These are phyloP conservation scores for Corvus cornix DNA, from an alignment of 2,113 vertebrate genomes.

Conservation along the genomic window DNA sequence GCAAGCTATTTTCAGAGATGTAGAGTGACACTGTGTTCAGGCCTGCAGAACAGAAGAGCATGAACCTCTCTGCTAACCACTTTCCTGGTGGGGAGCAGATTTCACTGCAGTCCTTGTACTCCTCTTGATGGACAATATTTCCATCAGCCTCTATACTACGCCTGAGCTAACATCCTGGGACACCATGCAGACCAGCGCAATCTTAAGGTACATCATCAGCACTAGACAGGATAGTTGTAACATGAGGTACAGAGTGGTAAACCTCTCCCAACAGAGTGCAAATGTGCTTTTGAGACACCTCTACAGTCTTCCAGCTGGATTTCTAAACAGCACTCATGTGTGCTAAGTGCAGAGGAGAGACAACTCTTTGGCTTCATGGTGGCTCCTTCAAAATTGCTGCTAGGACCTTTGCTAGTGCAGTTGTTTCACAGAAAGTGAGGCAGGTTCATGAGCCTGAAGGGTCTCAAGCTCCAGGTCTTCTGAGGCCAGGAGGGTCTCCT, in stretches of 20 bases:
- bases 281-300: not conserved
- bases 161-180: not conserved
- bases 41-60: not conserved
- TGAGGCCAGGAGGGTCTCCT: not conserved
- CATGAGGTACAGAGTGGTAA: not conserved
- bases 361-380: not conserved
- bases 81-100: not conserved
- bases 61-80: not conserved
- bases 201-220: not conserved
- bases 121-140: not conserved
- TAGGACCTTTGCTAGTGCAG: not conserved
- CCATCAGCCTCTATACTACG: not conserved
- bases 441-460: fast-evolving
- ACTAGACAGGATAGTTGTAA: not conserved
- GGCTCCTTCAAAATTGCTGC: not conserved
- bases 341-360: not conserved
- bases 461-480: not conserved
- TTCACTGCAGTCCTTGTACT: not conserved
- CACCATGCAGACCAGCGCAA: not conserved
- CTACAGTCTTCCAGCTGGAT: not conserved
- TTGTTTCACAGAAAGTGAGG: not conserved
- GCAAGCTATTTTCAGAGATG: not conserved
- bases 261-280: not conserved
- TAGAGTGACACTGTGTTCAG: not conserved
- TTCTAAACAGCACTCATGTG: not conserved